A percentile compares a stretch with the other conserved stretches of the same genome.
Conservation (phyloP, 2,888 invertebrate genomes). For the Villa cingulata region DNA sequence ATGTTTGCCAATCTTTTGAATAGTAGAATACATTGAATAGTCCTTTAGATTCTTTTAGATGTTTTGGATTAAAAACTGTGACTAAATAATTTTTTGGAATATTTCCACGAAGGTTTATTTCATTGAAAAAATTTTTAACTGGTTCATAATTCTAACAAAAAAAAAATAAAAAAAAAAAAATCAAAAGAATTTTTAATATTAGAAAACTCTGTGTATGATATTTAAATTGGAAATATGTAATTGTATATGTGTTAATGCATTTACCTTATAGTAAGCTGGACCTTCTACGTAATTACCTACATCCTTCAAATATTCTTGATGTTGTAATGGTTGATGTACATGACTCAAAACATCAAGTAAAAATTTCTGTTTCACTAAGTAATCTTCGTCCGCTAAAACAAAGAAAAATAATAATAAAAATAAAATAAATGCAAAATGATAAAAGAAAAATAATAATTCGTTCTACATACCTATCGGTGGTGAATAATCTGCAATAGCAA, state of each 20-base stretch:
- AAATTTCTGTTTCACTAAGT: constrained; percentile 35
- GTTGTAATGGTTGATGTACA: constrained; percentile 7
- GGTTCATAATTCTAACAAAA: constrained; percentile 5
- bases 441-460: no score
- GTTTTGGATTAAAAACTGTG: constrained; percentile 39
- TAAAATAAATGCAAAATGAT: no score
- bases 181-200: neutral
- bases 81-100: constrained; percentile 44
- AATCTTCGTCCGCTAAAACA: constrained; percentile 34
- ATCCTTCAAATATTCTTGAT: constrained; percentile 6
- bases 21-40: constrained; percentile 53
- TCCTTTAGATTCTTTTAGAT: constrained; percentile 41
- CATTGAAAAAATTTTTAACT: constrained; percentile 7
- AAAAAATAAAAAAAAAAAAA: neutral
- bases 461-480: no score
- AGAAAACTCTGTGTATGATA: neutral
- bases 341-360: constrained; percentile 24
- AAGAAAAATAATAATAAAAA: neutral
- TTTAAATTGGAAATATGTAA: no score
- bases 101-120: constrained; percentile 27
- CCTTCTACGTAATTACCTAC: constrained; percentile 4
- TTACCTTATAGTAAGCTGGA: constrained; percentile 7
- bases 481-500: no score
- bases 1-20: constrained; percentile 56
- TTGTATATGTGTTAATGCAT: neutral